A percentile compares a stretch with the other conserved stretches of the same genome.
Evolutionary conservation across 2,888 invertebrate species (phyloP).

Genomic region (Dexiosoma caninum): DNA sequence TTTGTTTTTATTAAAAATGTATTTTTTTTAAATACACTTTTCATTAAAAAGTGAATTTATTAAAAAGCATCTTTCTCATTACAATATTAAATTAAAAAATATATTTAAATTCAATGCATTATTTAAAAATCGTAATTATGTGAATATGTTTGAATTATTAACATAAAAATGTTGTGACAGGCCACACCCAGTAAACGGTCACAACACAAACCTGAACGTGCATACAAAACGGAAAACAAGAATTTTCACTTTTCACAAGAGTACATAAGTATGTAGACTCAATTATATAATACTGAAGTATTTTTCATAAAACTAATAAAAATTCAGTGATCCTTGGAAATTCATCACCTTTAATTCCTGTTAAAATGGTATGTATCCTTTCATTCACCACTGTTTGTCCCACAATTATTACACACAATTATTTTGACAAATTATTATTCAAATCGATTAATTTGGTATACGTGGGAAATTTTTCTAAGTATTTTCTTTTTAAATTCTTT

Average conservation of each 20-base stretch:
- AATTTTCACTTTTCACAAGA: conserved; percentile 7
- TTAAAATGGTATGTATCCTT: conserved; percentile 34
- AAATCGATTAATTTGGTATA: conserved; percentile 3
- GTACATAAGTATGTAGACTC: neutral
- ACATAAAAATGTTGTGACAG: conserved; percentile 19
- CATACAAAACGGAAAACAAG: neutral
- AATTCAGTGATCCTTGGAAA: neutral
- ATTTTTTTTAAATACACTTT: too few species aligned
- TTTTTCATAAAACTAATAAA: neutral
- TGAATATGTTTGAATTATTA: neutral
- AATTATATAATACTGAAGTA: conserved; percentile 7
- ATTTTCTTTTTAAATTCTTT: neutral
- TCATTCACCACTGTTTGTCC: conserved; percentile 18
- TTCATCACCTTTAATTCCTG: conserved; percentile 39
- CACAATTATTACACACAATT: too few species aligned
- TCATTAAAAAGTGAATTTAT: neutral
- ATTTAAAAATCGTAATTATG: neutral
- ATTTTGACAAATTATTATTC: neutral
- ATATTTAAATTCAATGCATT: too few species aligned
- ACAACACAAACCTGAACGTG: neutral
- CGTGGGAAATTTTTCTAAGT: neutral
- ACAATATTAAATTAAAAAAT: too few species aligned
- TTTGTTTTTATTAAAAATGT: too few species aligned
- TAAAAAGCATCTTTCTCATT: neutral
- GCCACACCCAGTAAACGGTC: conserved; percentile 38